Evolutionary conservation across 2,888 invertebrate genomes (phyloP).

Genomic region (Leucophora obtusa): DNA sequence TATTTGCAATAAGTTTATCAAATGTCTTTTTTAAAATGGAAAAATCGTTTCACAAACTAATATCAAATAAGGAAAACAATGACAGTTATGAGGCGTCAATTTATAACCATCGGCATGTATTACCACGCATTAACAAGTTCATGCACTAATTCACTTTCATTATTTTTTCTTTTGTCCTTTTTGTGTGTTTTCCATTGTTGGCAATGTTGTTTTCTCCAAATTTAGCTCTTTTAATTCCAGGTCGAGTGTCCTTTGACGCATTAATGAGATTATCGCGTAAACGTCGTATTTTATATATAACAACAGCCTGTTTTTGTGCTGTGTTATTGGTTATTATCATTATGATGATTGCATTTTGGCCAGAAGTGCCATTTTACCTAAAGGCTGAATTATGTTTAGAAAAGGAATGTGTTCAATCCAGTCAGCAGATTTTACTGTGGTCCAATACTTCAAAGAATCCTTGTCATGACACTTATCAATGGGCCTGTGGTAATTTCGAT

Average conservation of each 20-base stretch:
- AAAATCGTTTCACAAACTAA: no score
- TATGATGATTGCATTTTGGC: slow-evolving; percentile 77
- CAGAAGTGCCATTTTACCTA: slow-evolving; percentile 76
- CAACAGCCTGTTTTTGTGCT: slow-evolving; percentile 75
- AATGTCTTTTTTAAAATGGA: no score
- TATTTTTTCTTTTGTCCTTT: slow-evolving; percentile 36
- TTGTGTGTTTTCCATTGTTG: neutral
- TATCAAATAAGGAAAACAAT: no score
- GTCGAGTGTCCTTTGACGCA: slow-evolving; percentile 74
- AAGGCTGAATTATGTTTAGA: slow-evolving; percentile 76
- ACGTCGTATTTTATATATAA: slow-evolving; percentile 75
- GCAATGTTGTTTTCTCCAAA: neutral
- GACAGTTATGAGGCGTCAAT: no score
- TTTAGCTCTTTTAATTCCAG: slow-evolving; percentile 75
- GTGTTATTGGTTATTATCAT: slow-evolving; percentile 75
- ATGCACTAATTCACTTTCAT: slow-evolving; percentile 43
- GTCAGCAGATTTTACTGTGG: slow-evolving; percentile 77
- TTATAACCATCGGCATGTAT: no score
- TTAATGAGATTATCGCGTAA: slow-evolving; percentile 75
- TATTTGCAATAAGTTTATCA: no score
- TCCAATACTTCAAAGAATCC: slow-evolving; percentile 75
- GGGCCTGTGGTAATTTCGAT: slow-evolving; percentile 78
- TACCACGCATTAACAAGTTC: neutral
- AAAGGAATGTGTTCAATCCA: slow-evolving; percentile 76
- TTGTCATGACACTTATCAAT: slow-evolving; percentile 76